Evolutionary conservation across 2,888 invertebrate species (phyloP).

Genomic region (Nemoura dubitans): DNA sequence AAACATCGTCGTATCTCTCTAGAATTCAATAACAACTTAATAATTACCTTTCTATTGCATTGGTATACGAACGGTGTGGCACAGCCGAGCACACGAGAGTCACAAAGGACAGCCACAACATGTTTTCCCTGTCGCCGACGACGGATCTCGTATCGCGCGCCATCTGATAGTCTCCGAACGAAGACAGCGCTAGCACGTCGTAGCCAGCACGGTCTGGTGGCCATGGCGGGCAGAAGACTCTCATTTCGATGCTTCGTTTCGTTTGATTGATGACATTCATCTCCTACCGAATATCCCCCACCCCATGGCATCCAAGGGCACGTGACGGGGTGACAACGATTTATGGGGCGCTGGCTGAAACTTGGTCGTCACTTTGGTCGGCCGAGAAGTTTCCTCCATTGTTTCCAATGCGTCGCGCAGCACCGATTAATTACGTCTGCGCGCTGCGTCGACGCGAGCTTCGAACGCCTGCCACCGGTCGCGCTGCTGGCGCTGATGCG

Average conservation of each 20-base stretch:
- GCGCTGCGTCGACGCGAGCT: background rate
- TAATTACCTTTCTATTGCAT: no score
- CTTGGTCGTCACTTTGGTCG: background rate
- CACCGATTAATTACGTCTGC: background rate
- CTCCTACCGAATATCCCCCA: background rate
- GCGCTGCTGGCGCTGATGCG: no score
- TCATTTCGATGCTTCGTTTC: background rate
- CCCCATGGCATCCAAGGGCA: background rate
- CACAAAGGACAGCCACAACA: no score
- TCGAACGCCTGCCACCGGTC: background rate
- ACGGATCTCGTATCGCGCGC: no score
- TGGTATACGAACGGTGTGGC: no score
- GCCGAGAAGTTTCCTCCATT: constrained; percentile 5
- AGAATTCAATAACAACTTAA: no score
- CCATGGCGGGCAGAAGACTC: background rate
- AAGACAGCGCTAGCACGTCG: background rate
- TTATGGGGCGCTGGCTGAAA: background rate
- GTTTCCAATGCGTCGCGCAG: background rate
- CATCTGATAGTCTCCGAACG: no score
- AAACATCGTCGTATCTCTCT: no score
- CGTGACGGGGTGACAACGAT: background rate
- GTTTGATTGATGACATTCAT: background rate
- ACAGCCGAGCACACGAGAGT: no score
- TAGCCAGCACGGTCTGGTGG: background rate
- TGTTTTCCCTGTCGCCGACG: no score